These are phyloP conservation scores for Aegotheles bennettii DNA, from an alignment of 2,113 vertebrate genomes.

Conservation along the genomic window DNA sequence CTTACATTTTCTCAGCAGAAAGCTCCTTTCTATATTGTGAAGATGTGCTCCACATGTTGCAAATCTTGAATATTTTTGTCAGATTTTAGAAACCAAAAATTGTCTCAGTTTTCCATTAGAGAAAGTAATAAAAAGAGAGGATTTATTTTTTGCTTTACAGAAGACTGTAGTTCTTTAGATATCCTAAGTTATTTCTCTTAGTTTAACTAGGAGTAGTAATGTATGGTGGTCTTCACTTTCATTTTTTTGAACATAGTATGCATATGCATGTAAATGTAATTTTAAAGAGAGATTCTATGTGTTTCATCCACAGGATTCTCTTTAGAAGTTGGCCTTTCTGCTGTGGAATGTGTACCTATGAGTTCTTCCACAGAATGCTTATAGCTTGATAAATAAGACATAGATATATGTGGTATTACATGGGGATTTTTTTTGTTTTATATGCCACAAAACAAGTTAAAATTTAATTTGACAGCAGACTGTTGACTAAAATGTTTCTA, in stretches of 20 bases:
- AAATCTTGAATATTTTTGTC: not conserved
- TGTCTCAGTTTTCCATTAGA: not conserved
- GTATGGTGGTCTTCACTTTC: not conserved
- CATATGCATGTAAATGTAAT: not conserved
- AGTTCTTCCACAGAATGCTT: not conserved
- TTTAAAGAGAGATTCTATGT: not conserved
- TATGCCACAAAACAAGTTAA: not conserved
- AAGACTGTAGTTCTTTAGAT: not conserved
- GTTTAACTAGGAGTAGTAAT: not conserved
- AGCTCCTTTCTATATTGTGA: not conserved
- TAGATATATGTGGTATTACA: not conserved
- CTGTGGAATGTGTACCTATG: not conserved
- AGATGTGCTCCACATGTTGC: not conserved
- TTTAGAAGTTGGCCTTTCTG: not conserved
- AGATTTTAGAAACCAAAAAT: not conserved
- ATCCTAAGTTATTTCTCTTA: not conserved
- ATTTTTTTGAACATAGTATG: not conserved
- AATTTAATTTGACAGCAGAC: not conserved
- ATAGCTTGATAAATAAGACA: not conserved
- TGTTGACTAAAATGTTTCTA: not conserved
- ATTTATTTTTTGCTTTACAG: not conserved
- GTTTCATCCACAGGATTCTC: not conserved
- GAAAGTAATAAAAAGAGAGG: not conserved
- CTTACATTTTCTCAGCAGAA: not conserved
- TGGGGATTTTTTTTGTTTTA: not conserved